Conservation (phyloP, 1,140 invertebrate species). For the Macrosteles quadrilineatus region DNA sequence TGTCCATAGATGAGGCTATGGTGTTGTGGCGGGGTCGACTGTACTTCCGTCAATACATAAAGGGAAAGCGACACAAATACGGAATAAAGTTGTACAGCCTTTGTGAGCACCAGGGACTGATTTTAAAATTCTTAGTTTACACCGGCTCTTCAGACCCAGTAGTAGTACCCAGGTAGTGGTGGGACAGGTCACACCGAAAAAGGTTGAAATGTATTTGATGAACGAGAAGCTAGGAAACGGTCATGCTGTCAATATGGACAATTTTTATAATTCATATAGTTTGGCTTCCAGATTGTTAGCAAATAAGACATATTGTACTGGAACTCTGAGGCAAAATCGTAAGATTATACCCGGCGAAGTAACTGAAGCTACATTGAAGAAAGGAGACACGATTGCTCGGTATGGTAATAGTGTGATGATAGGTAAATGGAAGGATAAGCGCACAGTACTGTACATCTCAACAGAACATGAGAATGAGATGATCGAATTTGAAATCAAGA, state of each 20-base stretch:
- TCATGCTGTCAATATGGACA: slow-evolving; percentile 38
- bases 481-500: not conserved
- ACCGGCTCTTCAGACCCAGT: not conserved
- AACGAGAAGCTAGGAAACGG: slow-evolving; percentile 33
- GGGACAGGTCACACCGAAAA: not conserved
- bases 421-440: slow-evolving; percentile 27
- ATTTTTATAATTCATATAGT: slow-evolving; percentile 38
- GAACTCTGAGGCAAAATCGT: slow-evolving; percentile 37
- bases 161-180: not conserved
- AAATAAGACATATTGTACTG: slow-evolving; percentile 37
- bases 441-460: slow-evolving; percentile 1
- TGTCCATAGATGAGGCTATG: slow-evolving; percentile 1
- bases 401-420: slow-evolving; percentile 17
- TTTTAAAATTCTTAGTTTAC: not conserved
- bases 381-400: not conserved
- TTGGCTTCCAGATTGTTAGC: slow-evolving; percentile 31
- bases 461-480: slow-evolving; percentile 7
- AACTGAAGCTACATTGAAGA: slow-evolving; percentile 21
- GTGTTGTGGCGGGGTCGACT: slow-evolving; percentile 34
- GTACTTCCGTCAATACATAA: not conserved
- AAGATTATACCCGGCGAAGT: slow-evolving; percentile 38
- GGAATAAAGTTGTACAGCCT: slow-evolving; percentile 26
- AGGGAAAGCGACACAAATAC: slow-evolving; percentile 3
- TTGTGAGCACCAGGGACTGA: not conserved
- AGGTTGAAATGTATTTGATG: slow-evolving; percentile 13